Percentiles rank a stretch among this genome's conserved stretches.
These are phyloP conservation scores for Lerista edwardsae DNA, from an alignment of 2,797 vertebrate genomes.

Conservation along the genomic window DNA sequence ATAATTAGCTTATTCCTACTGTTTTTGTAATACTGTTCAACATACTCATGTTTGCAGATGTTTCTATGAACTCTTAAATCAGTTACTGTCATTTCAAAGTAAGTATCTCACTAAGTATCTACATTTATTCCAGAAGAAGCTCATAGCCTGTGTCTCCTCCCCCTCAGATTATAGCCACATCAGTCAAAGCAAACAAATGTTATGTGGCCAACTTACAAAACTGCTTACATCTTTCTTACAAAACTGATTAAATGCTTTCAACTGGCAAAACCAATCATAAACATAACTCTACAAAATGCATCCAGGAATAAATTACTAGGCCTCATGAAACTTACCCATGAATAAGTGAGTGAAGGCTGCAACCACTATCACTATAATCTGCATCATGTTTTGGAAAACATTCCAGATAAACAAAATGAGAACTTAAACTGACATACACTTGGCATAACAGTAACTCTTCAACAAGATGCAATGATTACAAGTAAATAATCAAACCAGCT, in stretches of 20 bases:
- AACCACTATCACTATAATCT: neutral
- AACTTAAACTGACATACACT: neutral
- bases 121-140: neutral
- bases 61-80: neutral
- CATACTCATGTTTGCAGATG: neutral
- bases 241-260: neutral
- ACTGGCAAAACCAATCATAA: neutral
- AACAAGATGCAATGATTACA: conserved; percentile 2
- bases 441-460: neutral
- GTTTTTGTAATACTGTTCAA: neutral
- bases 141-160: neutral
- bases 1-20: neutral
- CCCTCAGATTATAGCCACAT: neutral
- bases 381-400: neutral
- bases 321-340: neutral
- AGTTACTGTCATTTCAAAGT: neutral
- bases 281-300: neutral
- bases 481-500: conserved; percentile 18
- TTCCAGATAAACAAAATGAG: neutral
- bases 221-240: neutral
- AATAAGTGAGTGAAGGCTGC: neutral
- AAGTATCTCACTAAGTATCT: neutral
- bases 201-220: neutral
- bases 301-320: neutral
- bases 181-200: neutral